Conservation (phyloP, 2,797 vertebrate species). For the Siniperca obscura region DNA sequence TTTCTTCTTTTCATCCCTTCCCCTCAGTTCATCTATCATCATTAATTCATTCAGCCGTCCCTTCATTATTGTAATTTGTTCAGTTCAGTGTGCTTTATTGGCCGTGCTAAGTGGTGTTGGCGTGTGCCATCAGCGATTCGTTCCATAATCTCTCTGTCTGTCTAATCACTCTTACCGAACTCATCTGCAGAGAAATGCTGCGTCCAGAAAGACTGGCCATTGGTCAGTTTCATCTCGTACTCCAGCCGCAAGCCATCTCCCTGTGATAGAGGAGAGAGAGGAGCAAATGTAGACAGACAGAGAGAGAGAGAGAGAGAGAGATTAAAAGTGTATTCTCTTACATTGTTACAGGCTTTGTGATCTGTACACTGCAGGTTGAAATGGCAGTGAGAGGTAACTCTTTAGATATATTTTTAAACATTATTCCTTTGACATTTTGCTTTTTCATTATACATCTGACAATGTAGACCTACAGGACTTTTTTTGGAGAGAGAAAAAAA, state of each 20-base stretch:
- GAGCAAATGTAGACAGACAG: background rate
- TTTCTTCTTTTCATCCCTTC: constrained; percentile 63
- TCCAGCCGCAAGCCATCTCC: constrained; percentile 92
- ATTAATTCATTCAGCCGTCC: constrained; percentile 76
- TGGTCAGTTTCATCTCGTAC: constrained; percentile 95
- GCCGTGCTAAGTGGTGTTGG: constrained; percentile 79
- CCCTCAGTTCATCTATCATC: constrained; percentile 77
- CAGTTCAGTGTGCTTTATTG: constrained; percentile 81
- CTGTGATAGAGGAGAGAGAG: constrained; percentile 70
- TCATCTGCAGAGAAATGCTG: constrained; percentile 95
- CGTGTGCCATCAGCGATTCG: constrained; percentile 71
- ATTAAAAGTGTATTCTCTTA: constrained; percentile 37
- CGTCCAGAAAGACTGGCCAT: constrained; percentile 96
- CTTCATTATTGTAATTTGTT: constrained; percentile 84
- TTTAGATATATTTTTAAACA: constrained; percentile 35
- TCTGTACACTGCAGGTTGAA: constrained; percentile 37
- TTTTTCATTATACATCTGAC: constrained; percentile 20
- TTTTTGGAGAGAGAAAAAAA: constrained; percentile 7
- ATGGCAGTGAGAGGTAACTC: constrained; percentile 8
- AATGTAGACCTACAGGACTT: constrained; percentile 6
- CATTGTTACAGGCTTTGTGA: constrained; percentile 25
- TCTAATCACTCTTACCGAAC: constrained; percentile 88
- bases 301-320: background rate
- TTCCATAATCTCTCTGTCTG: constrained; percentile 66
- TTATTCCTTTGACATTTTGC: constrained; percentile 16